These are phyloP conservation scores for Benthochromis sp. DNA, from an alignment of 2,113 vertebrate species.

Conservation along the genomic window DNA sequence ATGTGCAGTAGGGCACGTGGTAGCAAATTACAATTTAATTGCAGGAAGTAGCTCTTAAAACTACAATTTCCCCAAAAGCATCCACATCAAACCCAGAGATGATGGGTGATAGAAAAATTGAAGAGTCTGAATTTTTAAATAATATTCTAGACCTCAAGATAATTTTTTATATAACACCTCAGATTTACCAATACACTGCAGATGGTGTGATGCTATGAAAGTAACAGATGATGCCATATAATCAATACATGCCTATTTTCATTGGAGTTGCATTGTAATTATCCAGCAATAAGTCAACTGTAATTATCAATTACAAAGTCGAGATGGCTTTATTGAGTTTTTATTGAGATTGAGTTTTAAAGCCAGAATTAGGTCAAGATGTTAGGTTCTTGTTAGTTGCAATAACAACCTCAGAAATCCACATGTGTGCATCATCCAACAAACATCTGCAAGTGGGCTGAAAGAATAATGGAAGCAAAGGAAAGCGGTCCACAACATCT, in stretches of 20 bases:
- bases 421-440: background rate
- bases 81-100: background rate
- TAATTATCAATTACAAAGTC: conserved; percentile 58
- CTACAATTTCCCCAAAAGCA: background rate
- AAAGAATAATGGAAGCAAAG: background rate
- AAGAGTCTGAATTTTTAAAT: background rate
- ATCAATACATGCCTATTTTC: conserved; percentile 53
- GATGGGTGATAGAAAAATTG: background rate
- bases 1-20: background rate
- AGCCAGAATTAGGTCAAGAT: conserved; percentile 17
- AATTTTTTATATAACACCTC: background rate
- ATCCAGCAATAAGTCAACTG: conserved; percentile 37
- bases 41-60: background rate
- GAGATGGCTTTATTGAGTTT: conserved; percentile 3
- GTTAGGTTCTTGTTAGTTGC: background rate
- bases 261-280: conserved; percentile 44
- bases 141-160: background rate
- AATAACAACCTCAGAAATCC: background rate
- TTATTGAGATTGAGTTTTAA: background rate
- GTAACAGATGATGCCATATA: background rate
- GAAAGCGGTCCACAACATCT: background rate
- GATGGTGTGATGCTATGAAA: background rate
- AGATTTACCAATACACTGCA: background rate
- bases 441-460: background rate
- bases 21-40: background rate